Conservation (phyloP, 2,888 invertebrate species). For the Tetheella fluctuosa region DNA sequence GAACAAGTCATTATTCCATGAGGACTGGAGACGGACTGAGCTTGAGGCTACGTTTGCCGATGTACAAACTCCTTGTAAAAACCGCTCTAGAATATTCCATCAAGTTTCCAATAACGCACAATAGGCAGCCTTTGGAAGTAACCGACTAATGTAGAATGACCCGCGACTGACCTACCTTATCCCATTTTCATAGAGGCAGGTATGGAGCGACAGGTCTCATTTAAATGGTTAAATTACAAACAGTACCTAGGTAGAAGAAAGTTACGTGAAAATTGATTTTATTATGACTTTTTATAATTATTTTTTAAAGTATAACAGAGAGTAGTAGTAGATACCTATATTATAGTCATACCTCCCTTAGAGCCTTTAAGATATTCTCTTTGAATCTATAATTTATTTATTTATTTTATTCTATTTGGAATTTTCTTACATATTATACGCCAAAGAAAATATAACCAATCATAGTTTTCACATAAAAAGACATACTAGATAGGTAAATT, state of each 20-base stretch:
- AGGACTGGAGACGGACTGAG: constrained; percentile 1
- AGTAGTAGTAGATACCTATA: no score
- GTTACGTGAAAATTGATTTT: background rate
- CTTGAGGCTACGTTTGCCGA: background rate
- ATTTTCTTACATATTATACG: no score
- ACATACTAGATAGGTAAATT: no score
- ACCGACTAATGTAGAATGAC: constrained; percentile 26
- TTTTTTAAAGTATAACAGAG: background rate
- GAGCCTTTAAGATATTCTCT: no score
- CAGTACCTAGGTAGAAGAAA: background rate
- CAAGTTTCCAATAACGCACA: constrained; percentile 38
- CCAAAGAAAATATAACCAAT: no score
- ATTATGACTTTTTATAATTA: background rate
- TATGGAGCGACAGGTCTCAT: background rate
- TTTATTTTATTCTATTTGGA: no score
- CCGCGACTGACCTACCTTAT: constrained; percentile 16
- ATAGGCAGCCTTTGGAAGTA: constrained; percentile 46
- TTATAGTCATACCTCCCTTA: no score
- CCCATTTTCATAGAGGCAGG: background rate
- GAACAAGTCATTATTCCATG: constrained; percentile 1
- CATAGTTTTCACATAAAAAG: no score
- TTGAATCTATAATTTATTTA: no score
- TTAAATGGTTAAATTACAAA: constrained; percentile 9
- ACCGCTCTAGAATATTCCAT: constrained; percentile 41
- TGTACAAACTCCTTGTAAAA: constrained; percentile 20